These are phyloP conservation scores for Haemorhous mexicanus DNA, from an alignment of 2,113 vertebrate species.

Conservation along the genomic window DNA sequence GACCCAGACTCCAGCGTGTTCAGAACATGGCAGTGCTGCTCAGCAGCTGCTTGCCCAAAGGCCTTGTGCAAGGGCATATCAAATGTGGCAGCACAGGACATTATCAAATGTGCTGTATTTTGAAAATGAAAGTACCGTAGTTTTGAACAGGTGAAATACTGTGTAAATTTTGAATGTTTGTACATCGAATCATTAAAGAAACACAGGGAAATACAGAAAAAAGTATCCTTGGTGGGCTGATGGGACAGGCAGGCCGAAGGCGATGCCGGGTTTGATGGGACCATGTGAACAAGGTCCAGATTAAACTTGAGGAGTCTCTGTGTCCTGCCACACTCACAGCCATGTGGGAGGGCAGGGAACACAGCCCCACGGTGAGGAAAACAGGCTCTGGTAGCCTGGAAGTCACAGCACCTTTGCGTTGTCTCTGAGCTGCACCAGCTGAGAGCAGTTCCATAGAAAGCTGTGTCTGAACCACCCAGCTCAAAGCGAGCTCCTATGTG, in stretches of 20 bases:
- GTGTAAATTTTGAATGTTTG: rapidly evolving
- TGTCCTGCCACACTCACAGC: rapidly evolving
- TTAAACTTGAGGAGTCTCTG: rapidly evolving
- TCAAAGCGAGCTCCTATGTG: neutral
- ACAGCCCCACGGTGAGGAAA: rapidly evolving
- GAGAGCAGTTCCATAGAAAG: neutral
- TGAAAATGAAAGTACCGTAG: rapidly evolving
- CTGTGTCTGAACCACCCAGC: neutral
- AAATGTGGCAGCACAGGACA: too few relatives aligned
- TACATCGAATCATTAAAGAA: rapidly evolving
- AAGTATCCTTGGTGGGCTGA: too few relatives aligned
- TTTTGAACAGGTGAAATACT: neutral
- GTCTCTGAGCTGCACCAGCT: neutral
- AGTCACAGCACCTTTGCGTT: neutral
- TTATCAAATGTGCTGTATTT: rapidly evolving
- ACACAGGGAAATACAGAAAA: neutral
- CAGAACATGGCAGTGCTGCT: rapidly evolving
- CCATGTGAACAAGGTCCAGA: rapidly evolving
- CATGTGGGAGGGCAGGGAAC: neutral
- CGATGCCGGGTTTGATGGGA: rapidly evolving
- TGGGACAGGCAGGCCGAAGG: rapidly evolving
- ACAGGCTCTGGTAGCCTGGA: neutral
- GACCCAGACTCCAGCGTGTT: rapidly evolving
- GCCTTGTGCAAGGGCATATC: neutral
- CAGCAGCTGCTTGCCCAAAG: neutral